Conservation (phyloP, 2,797 vertebrate genomes). For the Hylomyscus alleni region DNA sequence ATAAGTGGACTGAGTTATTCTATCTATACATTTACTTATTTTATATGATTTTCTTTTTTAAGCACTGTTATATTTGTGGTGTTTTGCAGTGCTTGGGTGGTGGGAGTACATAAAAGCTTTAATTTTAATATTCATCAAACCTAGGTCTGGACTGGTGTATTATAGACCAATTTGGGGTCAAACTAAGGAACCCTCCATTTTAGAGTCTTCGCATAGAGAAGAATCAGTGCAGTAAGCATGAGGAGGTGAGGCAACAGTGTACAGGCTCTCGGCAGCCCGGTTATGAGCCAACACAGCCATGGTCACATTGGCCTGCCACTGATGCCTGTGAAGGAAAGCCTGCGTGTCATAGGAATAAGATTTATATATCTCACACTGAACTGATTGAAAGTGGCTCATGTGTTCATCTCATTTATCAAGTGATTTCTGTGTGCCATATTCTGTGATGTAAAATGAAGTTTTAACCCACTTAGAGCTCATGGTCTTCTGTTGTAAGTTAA, state of each 20-base stretch:
- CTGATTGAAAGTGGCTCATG: constrained; percentile 5
- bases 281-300: neutral
- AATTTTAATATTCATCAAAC: constrained; percentile 1
- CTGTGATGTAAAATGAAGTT: constrained; percentile 17
- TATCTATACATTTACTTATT: neutral
- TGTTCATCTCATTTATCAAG: constrained; percentile 3
- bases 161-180: constrained; percentile 6
- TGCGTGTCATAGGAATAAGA: neutral
- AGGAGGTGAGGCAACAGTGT: neutral
- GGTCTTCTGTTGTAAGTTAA: constrained; percentile 15
- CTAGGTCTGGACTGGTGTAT: neutral
- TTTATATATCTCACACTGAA: neutral
- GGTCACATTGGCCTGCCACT: neutral
- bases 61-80: neutral
- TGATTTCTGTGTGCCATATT: neutral
- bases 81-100: neutral
- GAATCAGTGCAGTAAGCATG: neutral
- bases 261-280: neutral
- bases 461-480: neutral
- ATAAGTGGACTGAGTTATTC: neutral
- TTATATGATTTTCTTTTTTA: neutral
- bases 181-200: neutral
- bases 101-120: neutral
- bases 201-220: neutral
- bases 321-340: constrained; percentile 10